phyloP scores from a whole-genome alignment of 2,888 invertebrate genomes.

The Ennomos quercinarius region DNA sequence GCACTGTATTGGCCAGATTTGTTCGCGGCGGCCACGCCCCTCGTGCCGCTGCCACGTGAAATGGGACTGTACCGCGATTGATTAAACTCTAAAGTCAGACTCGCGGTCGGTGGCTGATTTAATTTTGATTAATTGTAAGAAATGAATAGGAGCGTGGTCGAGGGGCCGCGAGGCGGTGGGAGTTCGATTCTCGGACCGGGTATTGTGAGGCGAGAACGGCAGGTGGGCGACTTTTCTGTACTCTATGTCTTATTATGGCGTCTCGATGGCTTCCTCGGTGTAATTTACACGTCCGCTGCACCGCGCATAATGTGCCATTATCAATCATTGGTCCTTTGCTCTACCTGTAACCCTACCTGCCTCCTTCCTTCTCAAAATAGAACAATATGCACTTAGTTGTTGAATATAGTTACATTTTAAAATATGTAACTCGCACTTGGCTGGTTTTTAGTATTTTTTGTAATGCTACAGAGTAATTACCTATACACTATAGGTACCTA shows the following conservation, averaged over 20 bases:
- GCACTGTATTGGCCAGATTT: slow-evolving; percentile 87
- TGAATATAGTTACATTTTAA: too few relatives aligned
- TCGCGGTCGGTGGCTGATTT: slow-evolving; percentile 65
- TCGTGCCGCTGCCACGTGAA: slow-evolving; percentile 52
- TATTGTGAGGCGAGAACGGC: slow-evolving; percentile 34
- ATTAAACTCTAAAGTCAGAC: slow-evolving; percentile 56
- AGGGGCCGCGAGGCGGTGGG: slow-evolving; percentile 41
- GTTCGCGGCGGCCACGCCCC: slow-evolving; percentile 81
- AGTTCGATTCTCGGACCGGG: slow-evolving; percentile 34
- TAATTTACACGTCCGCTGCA: slow-evolving; percentile 32
- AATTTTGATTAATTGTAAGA: slow-evolving; percentile 85
- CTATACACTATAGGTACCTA: too few relatives aligned
- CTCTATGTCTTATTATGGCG: slow-evolving; percentile 36
- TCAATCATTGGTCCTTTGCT: slow-evolving; percentile 54
- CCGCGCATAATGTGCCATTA: slow-evolving; percentile 59
- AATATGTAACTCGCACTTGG: too few relatives aligned
- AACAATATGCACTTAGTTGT: too few relatives aligned
- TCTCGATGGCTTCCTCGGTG: slow-evolving; percentile 50
- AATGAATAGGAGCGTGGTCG: slow-evolving; percentile 72
- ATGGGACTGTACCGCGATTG: slow-evolving; percentile 50
- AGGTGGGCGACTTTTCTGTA: slow-evolving; percentile 39
- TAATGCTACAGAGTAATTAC: too few relatives aligned
- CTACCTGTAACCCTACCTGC: slow-evolving; percentile 39
- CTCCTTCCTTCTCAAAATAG: slow-evolving; percentile 19
- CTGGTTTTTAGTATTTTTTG: too few relatives aligned